Conservation (phyloP, 2,888 invertebrate species). For the Perizoma affinitatum region DNA sequence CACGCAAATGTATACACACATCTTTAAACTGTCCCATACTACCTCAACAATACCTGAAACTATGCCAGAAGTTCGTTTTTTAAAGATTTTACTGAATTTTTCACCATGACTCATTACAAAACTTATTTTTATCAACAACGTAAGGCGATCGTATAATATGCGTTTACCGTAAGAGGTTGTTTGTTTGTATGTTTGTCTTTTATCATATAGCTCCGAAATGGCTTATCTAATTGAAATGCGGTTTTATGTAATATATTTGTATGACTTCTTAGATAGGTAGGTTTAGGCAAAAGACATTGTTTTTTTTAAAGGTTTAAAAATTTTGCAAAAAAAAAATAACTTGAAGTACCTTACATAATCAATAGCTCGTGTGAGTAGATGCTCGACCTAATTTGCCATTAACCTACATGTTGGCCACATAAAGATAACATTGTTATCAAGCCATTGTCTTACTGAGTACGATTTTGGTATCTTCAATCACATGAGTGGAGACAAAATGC, state of each 20-base stretch:
- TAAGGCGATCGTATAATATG: too few species aligned
- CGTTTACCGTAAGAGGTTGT: too few species aligned
- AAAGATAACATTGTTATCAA: slow-evolving; percentile 67
- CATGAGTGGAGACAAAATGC: slow-evolving; percentile 30
- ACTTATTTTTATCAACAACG: slow-evolving; percentile 14
- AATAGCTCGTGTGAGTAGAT: slow-evolving; percentile 55
- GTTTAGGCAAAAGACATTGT: too few species aligned
- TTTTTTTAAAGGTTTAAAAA: too few species aligned
- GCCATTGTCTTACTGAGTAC: slow-evolving; percentile 62
- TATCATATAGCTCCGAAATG: too few species aligned
- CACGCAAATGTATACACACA: slow-evolving; percentile 35
- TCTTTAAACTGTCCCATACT: slow-evolving; percentile 20
- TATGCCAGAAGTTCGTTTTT: slow-evolving; percentile 18
- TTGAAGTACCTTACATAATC: slow-evolving; percentile 41
- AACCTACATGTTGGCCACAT: slow-evolving; percentile 64
- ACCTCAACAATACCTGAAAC: slow-evolving; percentile 35
- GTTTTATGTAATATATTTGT: too few species aligned
- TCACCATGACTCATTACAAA: slow-evolving; percentile 18
- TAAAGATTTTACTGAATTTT: slow-evolving; percentile 15
- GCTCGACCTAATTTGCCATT: slow-evolving; percentile 73
- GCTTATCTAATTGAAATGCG: too few species aligned
- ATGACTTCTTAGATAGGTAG: too few species aligned
- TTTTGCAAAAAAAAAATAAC: too few species aligned
- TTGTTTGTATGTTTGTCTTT: too few species aligned
- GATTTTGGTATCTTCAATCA: slow-evolving; percentile 52